Evolutionary conservation across 1,140 invertebrate genomes (phyloP).

Genomic region (Achroia grisella): DNA sequence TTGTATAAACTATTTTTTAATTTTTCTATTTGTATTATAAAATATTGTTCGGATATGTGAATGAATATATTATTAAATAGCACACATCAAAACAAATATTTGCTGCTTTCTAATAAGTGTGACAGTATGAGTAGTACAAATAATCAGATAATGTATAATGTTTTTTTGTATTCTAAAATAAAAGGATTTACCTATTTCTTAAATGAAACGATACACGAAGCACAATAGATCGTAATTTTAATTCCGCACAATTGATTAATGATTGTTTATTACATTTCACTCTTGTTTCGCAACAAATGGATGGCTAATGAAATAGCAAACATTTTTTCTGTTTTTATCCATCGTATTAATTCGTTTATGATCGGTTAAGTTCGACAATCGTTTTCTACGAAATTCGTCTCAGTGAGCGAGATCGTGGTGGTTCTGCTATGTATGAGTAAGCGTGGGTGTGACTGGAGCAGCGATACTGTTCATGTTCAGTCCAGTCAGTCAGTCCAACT

Average conservation of each 20-base stretch:
- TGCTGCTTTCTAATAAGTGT: no score
- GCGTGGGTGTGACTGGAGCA: constrained; percentile 51
- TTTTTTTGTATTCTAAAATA: no score
- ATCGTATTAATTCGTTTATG: constrained; percentile 33
- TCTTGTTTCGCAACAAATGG: constrained; percentile 26
- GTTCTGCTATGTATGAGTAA: constrained; percentile 28
- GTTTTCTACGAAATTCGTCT: constrained; percentile 36
- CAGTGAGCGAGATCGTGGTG: constrained; percentile 49
- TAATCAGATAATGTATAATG: no score
- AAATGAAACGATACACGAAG: constrained; percentile 4
- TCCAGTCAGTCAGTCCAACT: constrained; percentile 31
- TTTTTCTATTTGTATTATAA: no score
- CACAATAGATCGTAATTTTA: not conserved
- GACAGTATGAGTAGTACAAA: no score
- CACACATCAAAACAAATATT: no score
- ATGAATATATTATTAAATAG: no score
- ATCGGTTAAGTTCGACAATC: constrained; percentile 39
- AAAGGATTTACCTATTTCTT: no score
- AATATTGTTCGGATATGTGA: no score
- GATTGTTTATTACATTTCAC: constrained; percentile 14
- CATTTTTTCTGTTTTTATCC: constrained; percentile 24
- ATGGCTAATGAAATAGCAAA: constrained; percentile 27
- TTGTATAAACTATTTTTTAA: no score
- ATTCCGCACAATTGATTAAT: constrained; percentile 1
- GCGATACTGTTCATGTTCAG: constrained; percentile 31